A percentile compares a stretch with the other conserved stretches of the same genome.
Conservation (phyloP, 2,888 invertebrate species). For the Drosophila anomalata region DNA sequence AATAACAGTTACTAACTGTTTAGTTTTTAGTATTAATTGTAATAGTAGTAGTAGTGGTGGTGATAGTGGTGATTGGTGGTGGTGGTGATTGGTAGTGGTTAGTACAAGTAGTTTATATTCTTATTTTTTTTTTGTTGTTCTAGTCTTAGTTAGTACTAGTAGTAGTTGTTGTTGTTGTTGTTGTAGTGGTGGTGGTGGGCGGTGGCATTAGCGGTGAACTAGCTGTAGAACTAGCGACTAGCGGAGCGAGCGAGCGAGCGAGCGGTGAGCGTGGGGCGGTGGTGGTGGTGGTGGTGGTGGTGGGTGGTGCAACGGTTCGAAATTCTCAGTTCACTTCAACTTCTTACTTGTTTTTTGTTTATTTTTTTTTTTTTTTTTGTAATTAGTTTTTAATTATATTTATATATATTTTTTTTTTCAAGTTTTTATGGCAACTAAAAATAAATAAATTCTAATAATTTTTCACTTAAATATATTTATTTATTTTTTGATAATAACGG, state of each 20-base stretch:
- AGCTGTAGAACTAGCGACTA: constrained; percentile 35
- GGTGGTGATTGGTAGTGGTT: constrained; percentile 17
- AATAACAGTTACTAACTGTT: constrained; percentile 22
- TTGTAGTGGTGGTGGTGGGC: constrained; percentile 51
- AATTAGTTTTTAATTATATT: background rate
- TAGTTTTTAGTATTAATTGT: background rate
- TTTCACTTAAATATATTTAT: background rate
- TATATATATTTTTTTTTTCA: background rate
- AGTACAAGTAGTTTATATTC: constrained; percentile 27
- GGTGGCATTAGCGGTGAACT: constrained; percentile 46
- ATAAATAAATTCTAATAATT: too few species aligned
- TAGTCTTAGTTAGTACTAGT: constrained; percentile 31
- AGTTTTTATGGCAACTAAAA: too few species aligned
- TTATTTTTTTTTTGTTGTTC: constrained; percentile 35
- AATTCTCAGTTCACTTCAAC: constrained; percentile 18
- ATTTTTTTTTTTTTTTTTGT: background rate
- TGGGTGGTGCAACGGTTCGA: constrained; percentile 39
- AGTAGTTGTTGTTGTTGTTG: constrained; percentile 35
- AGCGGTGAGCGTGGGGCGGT: constrained; percentile 32
- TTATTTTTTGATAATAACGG: constrained; percentile 9
- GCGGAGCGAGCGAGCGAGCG: constrained; percentile 16
- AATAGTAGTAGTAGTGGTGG: constrained; percentile 23
- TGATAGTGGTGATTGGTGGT: constrained; percentile 13
- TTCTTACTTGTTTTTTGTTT: background rate
- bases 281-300: constrained; percentile 33